Base-by-base conservation (phyloP, 2,797 vertebrate genomes). In the Centropyge bicolor region DNA sequence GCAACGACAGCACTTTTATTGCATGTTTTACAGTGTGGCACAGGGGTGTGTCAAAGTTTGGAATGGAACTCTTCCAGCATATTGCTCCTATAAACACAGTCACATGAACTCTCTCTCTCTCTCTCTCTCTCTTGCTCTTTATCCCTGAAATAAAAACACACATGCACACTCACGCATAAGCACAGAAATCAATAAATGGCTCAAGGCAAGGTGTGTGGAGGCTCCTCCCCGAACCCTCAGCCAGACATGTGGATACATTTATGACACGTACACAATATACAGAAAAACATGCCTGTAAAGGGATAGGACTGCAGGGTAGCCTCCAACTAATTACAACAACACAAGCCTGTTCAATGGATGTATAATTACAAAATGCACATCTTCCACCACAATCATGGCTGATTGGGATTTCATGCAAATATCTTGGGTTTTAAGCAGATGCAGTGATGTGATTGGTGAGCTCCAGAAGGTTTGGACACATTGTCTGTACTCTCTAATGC, bases 321-420 rank as follows among this genome's bases (percentile, higher is more conserved):
- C 17, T 61, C 45, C 17, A 12, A 52, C n/a, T 79, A 59, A 72
- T 86, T 69, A 69, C 40, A 77, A 22, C 11, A 76, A 69, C 2
- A 1, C 16, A 73, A 62, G 62, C 14, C 59, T n/a, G 1, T 46
- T 68, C 27, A 71, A 54, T 65, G 51, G 48, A 70, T 74, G 61
- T 66, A 75, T 79, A 83, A 89, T 83, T 80, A 85, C 60, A 79
- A 62, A 76, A 63, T 66, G 63, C 70, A 72, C 6, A 84, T 86
- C 36, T 81, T 69, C 54, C 62, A 64, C 61, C 56, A 74, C 64
- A 88, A 73, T 81, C 68, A 74, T 49, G 27, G 71, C 74, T 82
- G 76, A 88, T 84, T 83, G 24, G 63, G 49, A 83, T 83, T 86
- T 80, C 57, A 88, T 86, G 83, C 78, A 86, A 89, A 90, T 87